Conservation (phyloP, 2,797 vertebrate genomes). For the Parotocinclus haroldoi region DNA sequence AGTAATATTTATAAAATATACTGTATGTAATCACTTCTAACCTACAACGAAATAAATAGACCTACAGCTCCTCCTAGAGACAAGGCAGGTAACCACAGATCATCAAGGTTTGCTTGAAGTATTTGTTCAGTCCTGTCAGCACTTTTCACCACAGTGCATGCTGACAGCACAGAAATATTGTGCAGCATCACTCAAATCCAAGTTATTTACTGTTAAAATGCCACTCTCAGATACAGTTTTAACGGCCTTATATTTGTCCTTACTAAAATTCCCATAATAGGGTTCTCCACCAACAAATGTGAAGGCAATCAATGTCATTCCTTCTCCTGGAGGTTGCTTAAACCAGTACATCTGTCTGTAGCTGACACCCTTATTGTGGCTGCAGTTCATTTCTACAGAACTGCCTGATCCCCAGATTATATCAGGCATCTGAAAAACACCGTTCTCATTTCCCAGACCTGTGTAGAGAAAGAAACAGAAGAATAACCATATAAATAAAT, state of each 20-base stretch:
- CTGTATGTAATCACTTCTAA: too few relatives aligned
- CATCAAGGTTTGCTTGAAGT: neutral
- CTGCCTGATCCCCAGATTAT: slow-evolving; percentile 7
- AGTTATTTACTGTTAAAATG: slow-evolving; percentile 41
- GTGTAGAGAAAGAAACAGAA: neutral
- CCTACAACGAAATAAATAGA: too few relatives aligned
- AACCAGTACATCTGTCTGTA: slow-evolving; percentile 46
- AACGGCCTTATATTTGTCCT: slow-evolving; percentile 24
- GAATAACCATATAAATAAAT: neutral
- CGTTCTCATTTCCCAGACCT: neutral
- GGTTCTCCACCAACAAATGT: slow-evolving; percentile 28
- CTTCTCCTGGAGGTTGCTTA: slow-evolving; percentile 20
- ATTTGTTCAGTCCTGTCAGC: slow-evolving; percentile 36
- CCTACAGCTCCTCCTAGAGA: too few relatives aligned
- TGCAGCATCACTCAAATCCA: slow-evolving; percentile 39
- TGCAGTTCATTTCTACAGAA: slow-evolving; percentile 38
- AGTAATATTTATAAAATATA: too few relatives aligned
- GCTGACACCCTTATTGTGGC: slow-evolving; percentile 23
- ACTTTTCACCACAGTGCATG: slow-evolving; percentile 38
- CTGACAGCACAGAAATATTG: slow-evolving; percentile 54
- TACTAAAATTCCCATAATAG: slow-evolving; percentile 38
- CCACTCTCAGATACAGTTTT: slow-evolving; percentile 36
- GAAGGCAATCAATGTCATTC: slow-evolving; percentile 12
- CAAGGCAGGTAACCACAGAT: too few relatives aligned
- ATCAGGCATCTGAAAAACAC: slow-evolving; percentile 16